Evolutionary conservation across 2,888 invertebrate genomes (phyloP).

Genomic region (Chydorus sphaericus): DNA sequence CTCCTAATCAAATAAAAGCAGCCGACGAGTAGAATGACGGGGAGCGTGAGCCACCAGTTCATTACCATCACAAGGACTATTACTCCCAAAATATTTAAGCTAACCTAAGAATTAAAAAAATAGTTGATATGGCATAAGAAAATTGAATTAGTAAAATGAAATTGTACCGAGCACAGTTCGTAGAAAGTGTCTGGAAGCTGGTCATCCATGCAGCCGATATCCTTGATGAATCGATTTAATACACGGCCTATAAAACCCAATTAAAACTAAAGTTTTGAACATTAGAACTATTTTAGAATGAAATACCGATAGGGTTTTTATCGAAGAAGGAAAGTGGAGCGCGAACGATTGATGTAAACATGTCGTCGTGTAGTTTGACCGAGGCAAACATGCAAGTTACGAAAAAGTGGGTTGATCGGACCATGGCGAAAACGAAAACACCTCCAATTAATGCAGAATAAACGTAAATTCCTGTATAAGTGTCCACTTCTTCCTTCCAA

Average conservation of each 20-base stretch:
- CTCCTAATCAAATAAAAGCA: conserved; percentile 30
- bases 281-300: too few species aligned
- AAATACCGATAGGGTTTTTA: conserved; percentile 68
- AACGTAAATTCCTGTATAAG: conserved; percentile 26
- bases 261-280: too few species aligned
- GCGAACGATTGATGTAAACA: conserved; percentile 33
- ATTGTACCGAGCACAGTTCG: conserved; percentile 27
- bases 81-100: conserved; percentile 29
- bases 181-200: conserved; percentile 47
- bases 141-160: neutral
- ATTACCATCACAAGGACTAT: conserved; percentile 32
- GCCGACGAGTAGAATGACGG: conserved; percentile 27
- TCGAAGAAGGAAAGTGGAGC: conserved; percentile 55
- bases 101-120: conserved; percentile 19
- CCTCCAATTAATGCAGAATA: conserved; percentile 28
- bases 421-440: conserved; percentile 24
- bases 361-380: conserved; percentile 31
- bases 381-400: conserved; percentile 29
- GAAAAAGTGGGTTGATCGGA: conserved; percentile 30
- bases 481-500: neutral
- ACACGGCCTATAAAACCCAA: conserved; percentile 61
- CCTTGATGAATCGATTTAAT: conserved; percentile 70
- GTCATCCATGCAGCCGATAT: conserved; percentile 65
- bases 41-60: conserved; percentile 28
- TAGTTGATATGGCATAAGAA: neutral